Evolutionary conservation across 2,888 invertebrate species (phyloP), one percentile per base, ranked within the genome.

Genomic region (Drosophila percnosoma): DNA sequence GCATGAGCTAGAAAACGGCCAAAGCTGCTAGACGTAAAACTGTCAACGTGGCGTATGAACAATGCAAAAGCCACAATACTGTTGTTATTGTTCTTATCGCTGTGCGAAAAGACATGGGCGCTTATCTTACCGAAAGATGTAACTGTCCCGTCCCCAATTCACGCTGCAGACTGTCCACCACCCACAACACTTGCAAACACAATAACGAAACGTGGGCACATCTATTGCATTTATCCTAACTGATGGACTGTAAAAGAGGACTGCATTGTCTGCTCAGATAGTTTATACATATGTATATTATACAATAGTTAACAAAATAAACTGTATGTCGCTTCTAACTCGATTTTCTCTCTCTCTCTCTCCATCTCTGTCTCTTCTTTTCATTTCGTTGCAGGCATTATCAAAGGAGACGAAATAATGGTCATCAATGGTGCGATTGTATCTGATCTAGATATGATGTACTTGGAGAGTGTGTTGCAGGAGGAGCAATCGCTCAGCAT

Each of bases 401-500:
- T 98, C 94, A 97, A 98, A 94, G 97, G 98, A 91, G 99, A 99
- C 94, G 99, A 99, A 95, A 98, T 99, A 93, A 98, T 99, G 96
- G 98, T 99, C 93, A 98, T 99, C 94, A 99, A 99, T 94, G 98
- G 98, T 82, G 98, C 98, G 90, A 98, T 99, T 93, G 98, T 99
- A 86, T 98, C 98, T 91, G 99, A 99, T 94, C 95, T 99, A 94
- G 99, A 99, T 95, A 99, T 99, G 99, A 99, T 99, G 97, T 99
- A 98, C 95, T 95, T 99, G 93, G 99, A 99, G 94, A 98, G 97
- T 92, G 97, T 99, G 78, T 95, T 99, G 86, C 98, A 98, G 94
- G 98, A 99, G 93, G 98, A 98, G 92, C 95, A 97, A 78, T 96
- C 97, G 55, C 95, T 99, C 75, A 98, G 98, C 94, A 97, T 99